These are phyloP conservation scores for Cylas formicarius DNA, from an alignment of 1,140 invertebrate genomes.

Conservation along the genomic window DNA sequence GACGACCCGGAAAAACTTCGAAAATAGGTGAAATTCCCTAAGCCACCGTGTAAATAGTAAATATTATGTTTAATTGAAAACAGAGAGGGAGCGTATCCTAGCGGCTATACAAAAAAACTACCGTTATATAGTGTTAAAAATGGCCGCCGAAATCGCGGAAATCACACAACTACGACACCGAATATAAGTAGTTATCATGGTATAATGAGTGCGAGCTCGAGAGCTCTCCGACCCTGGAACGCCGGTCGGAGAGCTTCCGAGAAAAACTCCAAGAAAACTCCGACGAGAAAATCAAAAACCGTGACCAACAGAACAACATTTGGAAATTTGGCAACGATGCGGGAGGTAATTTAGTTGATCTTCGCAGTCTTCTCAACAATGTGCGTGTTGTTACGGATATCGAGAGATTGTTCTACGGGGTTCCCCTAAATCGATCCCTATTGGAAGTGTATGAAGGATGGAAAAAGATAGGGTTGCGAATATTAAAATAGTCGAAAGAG, in stretches of 20 bases:
- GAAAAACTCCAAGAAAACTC: conserved; percentile 31
- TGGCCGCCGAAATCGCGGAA: conserved; percentile 22
- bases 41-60: conserved; percentile 9
- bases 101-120: conserved; percentile 24
- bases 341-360: conserved; percentile 15
- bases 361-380: conserved; percentile 22
- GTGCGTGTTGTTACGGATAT: no score
- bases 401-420: no score
- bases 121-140: conserved; percentile 23
- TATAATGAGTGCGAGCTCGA: neutral
- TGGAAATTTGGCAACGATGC: conserved; percentile 16
- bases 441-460: no score
- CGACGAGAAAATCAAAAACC: conserved; percentile 30
- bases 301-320: conserved; percentile 25
- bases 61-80: conserved; percentile 38
- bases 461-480: no score
- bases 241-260: neutral
- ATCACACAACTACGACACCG: conserved; percentile 37
- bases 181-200: conserved; percentile 19
- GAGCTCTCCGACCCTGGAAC: no score
- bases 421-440: no score
- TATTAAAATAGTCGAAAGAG: no score
- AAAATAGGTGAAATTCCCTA: conserved; percentile 10
- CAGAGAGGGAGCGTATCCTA: conserved; percentile 39
- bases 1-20: neutral